Evolutionary conservation across 2,888 invertebrate species (phyloP), one percentile per base, ranked within the genome.

Genomic region (Meloe dianella): DNA sequence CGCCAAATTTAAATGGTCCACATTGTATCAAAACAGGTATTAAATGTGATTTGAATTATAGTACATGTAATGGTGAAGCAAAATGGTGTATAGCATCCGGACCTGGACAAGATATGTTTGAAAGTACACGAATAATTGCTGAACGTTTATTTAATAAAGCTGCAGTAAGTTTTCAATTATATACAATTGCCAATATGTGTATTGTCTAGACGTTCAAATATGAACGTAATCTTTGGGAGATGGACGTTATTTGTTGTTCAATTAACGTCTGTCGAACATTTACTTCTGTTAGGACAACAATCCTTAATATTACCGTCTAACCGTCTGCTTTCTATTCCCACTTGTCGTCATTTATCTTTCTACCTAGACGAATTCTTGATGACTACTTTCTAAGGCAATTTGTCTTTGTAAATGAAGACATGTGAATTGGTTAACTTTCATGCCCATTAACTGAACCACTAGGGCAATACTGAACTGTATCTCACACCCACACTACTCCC

Each of bases 61-160:
- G 89, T 10, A 90, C 92, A 51, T 88, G 91, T 6, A 96, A 96
- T 79, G 88, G 85, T 0, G 82, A 85, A 72, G 85, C 89, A 67
- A 89, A 93, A 82, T 85, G 87, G 62, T 97, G 97, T 83, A 91
- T 95, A 74, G 93, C 97, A 0, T 90, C 90, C 0, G 97, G 97
- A 0, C 97, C 97, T 0, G 97, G 97, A 90, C 97, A 81, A 1
- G 41, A 41, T 41, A 97, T 97, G 93, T 92, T 91, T 75, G 95
- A 96, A 74, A 97, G 96, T 81, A 96, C 96, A 0, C 88, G 89
- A 80, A 96, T 97, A 62, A 96, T 97, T 71, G 97, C 92, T 0
- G 87, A 88, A 29, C 90, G 90, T 74, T 86, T 97, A 74, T 92
- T 89, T 67, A 84, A 89, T 6, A 92, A 91, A 72, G 93, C 94